Evolutionary conservation across 2,888 invertebrate genomes (phyloP), one percentile per base, ranked within the genome.

Genomic region (Drosophila eohydei): DNA sequence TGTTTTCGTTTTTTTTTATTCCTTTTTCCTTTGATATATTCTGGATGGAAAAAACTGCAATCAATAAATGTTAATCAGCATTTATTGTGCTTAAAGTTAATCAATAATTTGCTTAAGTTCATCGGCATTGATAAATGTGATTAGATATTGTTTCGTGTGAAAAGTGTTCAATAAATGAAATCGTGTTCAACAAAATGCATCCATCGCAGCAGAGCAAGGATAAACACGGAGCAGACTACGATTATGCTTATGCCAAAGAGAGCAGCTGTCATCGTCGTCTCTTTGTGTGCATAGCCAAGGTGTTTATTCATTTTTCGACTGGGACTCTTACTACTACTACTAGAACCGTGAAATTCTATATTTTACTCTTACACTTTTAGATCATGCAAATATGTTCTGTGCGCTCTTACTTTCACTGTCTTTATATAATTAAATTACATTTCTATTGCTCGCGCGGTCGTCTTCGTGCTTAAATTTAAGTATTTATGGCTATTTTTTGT

Each of bases 281-380:
- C 61, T 90, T 89, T 63, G 71, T 90, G 59, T 86, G 81, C 74
- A 75, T 91, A 67, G 71, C 88, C 74, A 91, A 91, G 91, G 91
- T 91, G 83, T 69, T 78, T 81, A 50, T 32, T 8, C 51, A 9
- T 9, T 56, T 57, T 26, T 16, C n/a, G 26, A 32, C 26, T 32
- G 28, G 11, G 12, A 7, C 26, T 16, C 8, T 16, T 11, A 4
- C 32, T 21, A 12, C 9, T 26, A n/a, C 2, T 36, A 7, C 21
- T 14, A n/a, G 9, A 46, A 14, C 28, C 28, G 46, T 4, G 12
- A 50, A 50, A 11, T n/a, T 4, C 1, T n/a, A n/a, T 8, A 14
- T 46, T 8, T 28, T 46, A 40, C 41, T 41, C 40, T 41, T 8
- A 28, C 14, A 4, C 7, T 28, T 26, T 14, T 1, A 14, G 26